Base-by-base conservation (phyloP, 2,113 vertebrate genomes). In the Chaetodon auriga region DNA sequence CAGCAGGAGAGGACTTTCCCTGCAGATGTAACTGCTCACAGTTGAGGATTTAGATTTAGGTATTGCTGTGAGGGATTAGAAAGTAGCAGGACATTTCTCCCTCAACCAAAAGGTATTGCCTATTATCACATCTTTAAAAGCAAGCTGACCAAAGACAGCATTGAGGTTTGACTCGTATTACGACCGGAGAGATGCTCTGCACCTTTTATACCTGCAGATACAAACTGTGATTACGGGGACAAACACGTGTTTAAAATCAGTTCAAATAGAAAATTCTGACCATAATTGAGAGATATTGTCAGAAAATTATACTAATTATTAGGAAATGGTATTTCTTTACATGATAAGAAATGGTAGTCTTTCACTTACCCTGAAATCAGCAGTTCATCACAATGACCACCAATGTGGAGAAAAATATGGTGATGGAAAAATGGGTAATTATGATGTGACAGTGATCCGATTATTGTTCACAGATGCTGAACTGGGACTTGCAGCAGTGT, bases 381-480 rank as follows among this genome's bases (percentile, higher is more conserved):
- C 38, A 54, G 3, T 62, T 68, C 12, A 10, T 51, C n/a, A 36
- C 30, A 3, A 53, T 54, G 36, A 45, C 25, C 18, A n/a, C 18
- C 13, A 57, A 54, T 7, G 19, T 54, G 30, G 57, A n/a, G 49
- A 43, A 64, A 36, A 48, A 72, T 30, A 70, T n/a, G 7, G 14
- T 21, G 30, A 51, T 13, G 45, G 5, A 49, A 53, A 69, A 55
- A 46, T 35, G 4, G 4, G 12, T 45, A 62, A 54, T 73, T 63
- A 70, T 62, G 63, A 79, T 14, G 14, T 1, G 9, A 62, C 25
- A 55, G 21, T 54, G 46, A 61, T 80, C 30, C 21, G 45, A 60
- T 80, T 73, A 69, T 13, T 69, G 64, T 41, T 77, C 48, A 73
- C 63, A 62, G 75, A 54, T 46, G 61, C 25, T 68, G 43, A 76